Base-by-base conservation (phyloP, 2,113 vertebrate genomes). In the Argyrosomus japonicus region DNA sequence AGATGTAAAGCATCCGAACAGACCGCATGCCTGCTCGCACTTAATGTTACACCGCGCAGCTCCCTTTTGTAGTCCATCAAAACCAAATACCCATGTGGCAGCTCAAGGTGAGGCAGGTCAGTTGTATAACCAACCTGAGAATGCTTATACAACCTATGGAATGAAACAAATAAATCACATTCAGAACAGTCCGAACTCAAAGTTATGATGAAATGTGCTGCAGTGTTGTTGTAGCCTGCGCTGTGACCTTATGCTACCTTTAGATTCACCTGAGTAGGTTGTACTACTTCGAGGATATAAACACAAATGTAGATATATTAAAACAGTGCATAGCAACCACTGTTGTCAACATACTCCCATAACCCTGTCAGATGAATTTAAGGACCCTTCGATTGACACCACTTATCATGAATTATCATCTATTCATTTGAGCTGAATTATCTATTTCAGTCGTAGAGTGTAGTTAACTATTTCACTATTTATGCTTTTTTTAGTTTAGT, bases 81-180 rank as follows among this genome's bases (percentile, higher is more conserved):
- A 27, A 50, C 18, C 51, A 51, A 69, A 78, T 76, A 75, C 21
- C 69, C 17, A 32, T 43, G 21, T 82, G 75, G 14, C 62, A 77
- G 58, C 13, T 79, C 0, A 40, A 57, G 27, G 45, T 1, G 18
- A 71, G 58, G n/a, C 32, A 57, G 60, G 27, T 45, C 23, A 15
- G 53, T 77, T 82, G 70, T 57, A 6, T 88, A 84, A 86, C 68
- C 5, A 40, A 53, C 53, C 51, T 25, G 13, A 58, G 7, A 14
- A 50, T 47, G 40, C 27, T 83, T 72, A 71, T 21, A 62, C 62
- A 82, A 51, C 40, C 17, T 36, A 11, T 17, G 50, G 29, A 60
- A 45, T 67, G 48, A 45, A 43, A 56, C 54, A 68, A n/a, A 71
- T 2, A 9, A 53, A 27, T 40, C 3, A 5, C 32, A 73, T 40